These are phyloP conservation scores for Salvelinus alpinus DNA, from an alignment of 2,113 vertebrate genomes.

Conservation along the genomic window DNA sequence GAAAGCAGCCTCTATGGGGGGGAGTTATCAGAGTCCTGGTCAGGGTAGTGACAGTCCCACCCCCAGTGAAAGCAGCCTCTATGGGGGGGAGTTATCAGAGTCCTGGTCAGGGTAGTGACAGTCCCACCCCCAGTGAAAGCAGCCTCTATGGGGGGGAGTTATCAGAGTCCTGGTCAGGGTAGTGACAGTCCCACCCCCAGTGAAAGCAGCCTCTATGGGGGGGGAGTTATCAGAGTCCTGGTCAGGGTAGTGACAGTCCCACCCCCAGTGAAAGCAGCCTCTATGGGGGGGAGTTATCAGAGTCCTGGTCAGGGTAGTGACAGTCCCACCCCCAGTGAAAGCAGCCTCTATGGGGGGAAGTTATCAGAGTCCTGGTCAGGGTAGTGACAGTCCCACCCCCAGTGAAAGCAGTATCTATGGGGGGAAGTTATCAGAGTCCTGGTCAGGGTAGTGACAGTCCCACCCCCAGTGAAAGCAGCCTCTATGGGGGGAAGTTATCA, in stretches of 20 bases:
- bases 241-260: background rate
- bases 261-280: no score
- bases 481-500: no score
- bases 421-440: conserved; percentile 3
- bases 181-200: background rate
- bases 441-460: background rate
- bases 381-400: background rate
- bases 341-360: background rate
- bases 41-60: background rate
- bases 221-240: conserved; percentile 5
- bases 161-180: conserved; percentile 8
- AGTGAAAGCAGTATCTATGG: no score
- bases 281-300: no score
- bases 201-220: no score
- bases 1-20: background rate
- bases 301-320: background rate
- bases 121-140: no score
- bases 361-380: conserved; percentile 7
- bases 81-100: no score
- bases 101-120: background rate
- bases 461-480: no score
- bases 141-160: background rate
- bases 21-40: conserved; percentile 3
- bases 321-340: no score
- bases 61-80: no score